Conservation (phyloP, 2,888 invertebrate genomes). For the Xanthia togata region DNA sequence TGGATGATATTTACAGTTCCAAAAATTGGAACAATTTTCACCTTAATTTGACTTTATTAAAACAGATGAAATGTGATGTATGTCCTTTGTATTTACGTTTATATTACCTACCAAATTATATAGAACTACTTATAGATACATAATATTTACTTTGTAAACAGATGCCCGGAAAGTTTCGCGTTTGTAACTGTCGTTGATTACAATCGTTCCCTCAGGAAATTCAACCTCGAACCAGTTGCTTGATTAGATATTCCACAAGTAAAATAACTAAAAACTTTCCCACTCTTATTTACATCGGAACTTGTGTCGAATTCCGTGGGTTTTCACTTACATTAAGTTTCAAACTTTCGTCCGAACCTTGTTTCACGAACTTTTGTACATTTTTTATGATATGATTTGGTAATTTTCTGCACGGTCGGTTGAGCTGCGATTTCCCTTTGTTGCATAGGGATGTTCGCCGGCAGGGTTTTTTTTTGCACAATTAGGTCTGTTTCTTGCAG, state of each 20-base stretch:
- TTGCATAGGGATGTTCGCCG: slow-evolving; percentile 33
- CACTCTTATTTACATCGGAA: slow-evolving; percentile 39
- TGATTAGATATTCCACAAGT: slow-evolving; percentile 56
- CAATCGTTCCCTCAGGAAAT: slow-evolving; percentile 60
- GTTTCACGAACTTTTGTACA: slow-evolving; percentile 36
- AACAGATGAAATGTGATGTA: background rate
- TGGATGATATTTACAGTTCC: background rate
- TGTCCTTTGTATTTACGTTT: background rate
- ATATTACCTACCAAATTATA: background rate
- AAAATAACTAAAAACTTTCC: slow-evolving; percentile 50
- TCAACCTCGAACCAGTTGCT: slow-evolving; percentile 46
- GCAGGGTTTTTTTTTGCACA: slow-evolving; percentile 40
- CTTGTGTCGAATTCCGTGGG: slow-evolving; percentile 35
- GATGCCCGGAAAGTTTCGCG: slow-evolving; percentile 38
- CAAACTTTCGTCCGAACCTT: slow-evolving; percentile 33
- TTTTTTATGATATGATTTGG: slow-evolving; percentile 52
- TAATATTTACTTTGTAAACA: slow-evolving; percentile 44
- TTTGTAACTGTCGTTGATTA: slow-evolving; percentile 60
- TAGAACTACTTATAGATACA: background rate
- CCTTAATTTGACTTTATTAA: background rate
- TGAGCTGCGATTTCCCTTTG: slow-evolving; percentile 32
- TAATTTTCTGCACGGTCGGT: slow-evolving; percentile 60
- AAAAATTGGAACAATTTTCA: background rate
- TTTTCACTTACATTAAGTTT: slow-evolving; percentile 51
- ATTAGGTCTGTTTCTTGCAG: slow-evolving; percentile 36